Evolutionary conservation across 2,113 vertebrate genomes (phyloP).

Genomic region (Numida meleagris): DNA sequence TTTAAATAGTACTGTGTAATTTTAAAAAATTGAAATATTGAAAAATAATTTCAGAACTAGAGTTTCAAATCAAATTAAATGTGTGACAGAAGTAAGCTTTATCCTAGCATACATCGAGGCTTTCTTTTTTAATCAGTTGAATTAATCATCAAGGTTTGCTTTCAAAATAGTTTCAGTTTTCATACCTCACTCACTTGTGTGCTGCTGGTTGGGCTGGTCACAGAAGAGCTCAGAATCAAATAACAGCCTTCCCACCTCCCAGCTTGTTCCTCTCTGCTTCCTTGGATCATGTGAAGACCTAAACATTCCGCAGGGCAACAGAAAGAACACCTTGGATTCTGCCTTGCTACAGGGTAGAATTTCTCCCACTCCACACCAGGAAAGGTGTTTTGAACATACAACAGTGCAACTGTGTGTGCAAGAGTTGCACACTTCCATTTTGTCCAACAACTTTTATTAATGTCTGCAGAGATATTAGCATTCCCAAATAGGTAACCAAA

Average conservation of each 20-base stretch:
- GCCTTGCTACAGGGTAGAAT: background rate
- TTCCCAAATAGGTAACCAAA: background rate
- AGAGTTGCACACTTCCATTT: background rate
- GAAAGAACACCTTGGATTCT: background rate
- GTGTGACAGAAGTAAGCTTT: background rate
- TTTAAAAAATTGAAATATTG: background rate
- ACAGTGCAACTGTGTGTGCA: background rate
- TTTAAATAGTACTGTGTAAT: background rate
- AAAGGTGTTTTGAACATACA: fast-evolving
- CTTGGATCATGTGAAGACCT: background rate
- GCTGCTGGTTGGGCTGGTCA: background rate
- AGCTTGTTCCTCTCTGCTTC: background rate
- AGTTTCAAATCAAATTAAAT: background rate
- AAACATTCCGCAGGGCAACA: background rate
- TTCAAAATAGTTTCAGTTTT: background rate
- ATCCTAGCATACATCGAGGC: background rate
- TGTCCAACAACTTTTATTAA: background rate
- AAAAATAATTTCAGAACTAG: background rate
- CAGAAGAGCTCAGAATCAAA: background rate
- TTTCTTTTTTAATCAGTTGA: background rate
- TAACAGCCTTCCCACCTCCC: background rate
- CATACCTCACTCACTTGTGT: background rate
- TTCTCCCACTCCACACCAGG: fast-evolving
- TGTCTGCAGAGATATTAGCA: background rate
- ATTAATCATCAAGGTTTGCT: background rate